These are phyloP conservation scores for Drosophila santomea DNA, from an alignment of 1,140 invertebrate species.

Conservation along the genomic window DNA sequence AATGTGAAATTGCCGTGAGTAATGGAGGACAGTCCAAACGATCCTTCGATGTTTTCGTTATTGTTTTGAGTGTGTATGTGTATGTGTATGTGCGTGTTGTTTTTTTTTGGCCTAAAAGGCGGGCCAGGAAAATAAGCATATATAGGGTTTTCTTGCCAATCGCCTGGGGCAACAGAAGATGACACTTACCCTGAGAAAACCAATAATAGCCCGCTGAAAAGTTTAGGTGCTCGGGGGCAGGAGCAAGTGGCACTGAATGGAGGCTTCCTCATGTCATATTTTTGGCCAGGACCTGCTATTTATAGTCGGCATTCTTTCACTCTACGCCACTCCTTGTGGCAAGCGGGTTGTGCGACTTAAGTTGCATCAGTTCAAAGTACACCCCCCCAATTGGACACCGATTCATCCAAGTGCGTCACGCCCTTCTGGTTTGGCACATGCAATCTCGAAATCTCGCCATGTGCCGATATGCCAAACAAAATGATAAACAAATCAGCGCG, in stretches of 20 bases:
- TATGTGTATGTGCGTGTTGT: constrained; percentile 18
- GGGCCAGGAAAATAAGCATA: constrained; percentile 59
- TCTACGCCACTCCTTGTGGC: constrained; percentile 1
- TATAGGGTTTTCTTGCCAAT: constrained; percentile 49
- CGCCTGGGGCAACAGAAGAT: constrained; percentile 68
- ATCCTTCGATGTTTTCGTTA: constrained; percentile 47
- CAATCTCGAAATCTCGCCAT: constrained; percentile 24
- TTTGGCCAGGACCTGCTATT: constrained; percentile 47
- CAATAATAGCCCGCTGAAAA: constrained; percentile 58
- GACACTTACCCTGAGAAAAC: constrained; percentile 59
- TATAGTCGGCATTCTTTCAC: constrained; percentile 18
- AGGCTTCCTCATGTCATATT: constrained; percentile 20
- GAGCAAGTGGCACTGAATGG: constrained; percentile 1
- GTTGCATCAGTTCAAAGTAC: constrained; percentile 32
- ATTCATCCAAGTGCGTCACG: constrained; percentile 46
- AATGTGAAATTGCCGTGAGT: constrained; percentile 42
- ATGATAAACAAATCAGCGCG: constrained; percentile 57
- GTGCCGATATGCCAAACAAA: constrained; percentile 32
- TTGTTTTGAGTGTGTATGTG: constrained; percentile 17
- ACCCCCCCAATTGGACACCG: neutral
- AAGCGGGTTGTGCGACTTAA: constrained; percentile 30
- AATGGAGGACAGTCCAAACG: constrained; percentile 47
- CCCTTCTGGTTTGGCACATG: constrained; percentile 12
- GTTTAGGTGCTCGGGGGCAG: constrained; percentile 39
- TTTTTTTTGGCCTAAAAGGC: constrained; percentile 48